phyloP scores from a whole-genome alignment of 2,113 vertebrate genomes.

The Pachypanchax playfairii region DNA sequence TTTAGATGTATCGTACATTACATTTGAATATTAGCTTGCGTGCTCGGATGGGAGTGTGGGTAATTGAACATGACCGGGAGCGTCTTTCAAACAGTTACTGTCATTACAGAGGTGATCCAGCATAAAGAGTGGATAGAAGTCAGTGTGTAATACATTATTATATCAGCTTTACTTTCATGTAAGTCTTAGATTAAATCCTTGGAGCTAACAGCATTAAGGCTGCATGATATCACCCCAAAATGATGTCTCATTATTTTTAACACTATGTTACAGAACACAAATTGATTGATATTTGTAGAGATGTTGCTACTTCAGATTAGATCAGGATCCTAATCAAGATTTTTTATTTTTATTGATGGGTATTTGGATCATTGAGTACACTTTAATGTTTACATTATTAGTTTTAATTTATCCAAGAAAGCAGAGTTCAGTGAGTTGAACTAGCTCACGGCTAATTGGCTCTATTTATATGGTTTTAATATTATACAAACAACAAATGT shows the following conservation, averaged over 20 bases:
- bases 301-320: neutral
- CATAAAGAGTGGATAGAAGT: conserved; percentile 40
- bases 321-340: neutral
- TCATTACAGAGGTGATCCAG: conserved; percentile 60
- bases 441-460: no score
- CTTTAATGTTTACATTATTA: no score
- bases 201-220: conserved; percentile 8
- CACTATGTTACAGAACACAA: neutral
- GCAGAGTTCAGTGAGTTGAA: no score
- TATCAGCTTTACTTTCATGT: conserved; percentile 8
- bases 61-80: conserved; percentile 73
- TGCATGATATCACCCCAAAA: neutral
- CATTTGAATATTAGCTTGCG: conserved; percentile 44
- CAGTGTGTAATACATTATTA: conserved; percentile 25
- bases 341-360: no score
- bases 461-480: no score
- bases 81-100: conserved; percentile 65
- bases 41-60: conserved; percentile 45
- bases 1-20: conserved; percentile 54
- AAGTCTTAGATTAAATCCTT: conserved; percentile 32
- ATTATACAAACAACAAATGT: no score
- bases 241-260: neutral
- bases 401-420: no score
- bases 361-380: no score
- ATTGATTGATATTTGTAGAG: neutral